Evolutionary conservation across 2,797 vertebrate genomes (phyloP), one percentile per base, ranked within the genome.

Genomic region (Gobionotothen gibberifrons): DNA sequence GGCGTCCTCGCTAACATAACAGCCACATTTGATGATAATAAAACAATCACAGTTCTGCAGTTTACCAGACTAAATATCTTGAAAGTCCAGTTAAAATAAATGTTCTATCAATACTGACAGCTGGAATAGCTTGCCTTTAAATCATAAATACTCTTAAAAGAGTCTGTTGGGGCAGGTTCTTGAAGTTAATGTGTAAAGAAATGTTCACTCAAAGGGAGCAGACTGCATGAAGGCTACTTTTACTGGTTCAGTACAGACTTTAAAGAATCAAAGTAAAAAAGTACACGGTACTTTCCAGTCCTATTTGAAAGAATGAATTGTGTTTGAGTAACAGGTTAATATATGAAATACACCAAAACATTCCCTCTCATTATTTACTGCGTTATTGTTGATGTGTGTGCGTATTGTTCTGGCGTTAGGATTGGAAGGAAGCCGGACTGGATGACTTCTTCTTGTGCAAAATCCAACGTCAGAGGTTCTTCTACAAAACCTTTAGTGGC

Each of bases 131-230:
- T 26, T 26, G 26, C 26, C 26, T 26, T 26, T 26, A 26, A 26
- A 26, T 26, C 26, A 9, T 13, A 17, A 52, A 54, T 49, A 14
- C 54, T 54, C 54, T 47, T 39, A 22, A 54, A 73, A 42, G 16
- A 53, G 13, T 64, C 26, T 1, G 53, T 2, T 47, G 40, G 59
- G 13, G 47, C 26, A 26, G 9, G 42, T 22, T 42, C 4, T 55
- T 48, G 0, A 60, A 29, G 29, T 52, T 53, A n/a, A 5, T 46
- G 32, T 32, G 19, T 66, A 22, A 75, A 66, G 52, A 22, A 16
- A 13, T 54, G 70, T 76, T 21, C 10, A n/a, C 6, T 61, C 44
- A 71, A 48, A 60, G n/a, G 43, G 9, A 61, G 43, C 29, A 40
- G 36, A 55, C 8, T 4, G 44, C 39, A 19, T 0, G 3, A 21